Evolutionary conservation across 1,140 invertebrate genomes (phyloP).

Genomic region (Vollenhovia emeryi): DNA sequence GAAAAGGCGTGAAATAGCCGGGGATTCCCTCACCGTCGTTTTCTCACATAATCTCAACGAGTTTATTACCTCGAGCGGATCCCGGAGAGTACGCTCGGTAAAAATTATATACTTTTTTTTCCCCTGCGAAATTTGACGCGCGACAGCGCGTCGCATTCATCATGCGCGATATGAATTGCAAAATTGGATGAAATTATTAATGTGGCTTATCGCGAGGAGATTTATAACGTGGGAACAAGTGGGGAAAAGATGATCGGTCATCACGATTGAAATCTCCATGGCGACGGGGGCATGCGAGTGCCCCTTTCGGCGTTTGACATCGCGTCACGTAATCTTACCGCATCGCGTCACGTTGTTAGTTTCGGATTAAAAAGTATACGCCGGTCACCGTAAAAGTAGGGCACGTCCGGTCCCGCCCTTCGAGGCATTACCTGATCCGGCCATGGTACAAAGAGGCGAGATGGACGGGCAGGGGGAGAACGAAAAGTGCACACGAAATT

Average conservation of each 20-base stretch:
- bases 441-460: conserved; percentile 38
- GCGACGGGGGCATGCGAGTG: neutral
- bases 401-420: conserved; percentile 50
- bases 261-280: conserved; percentile 16
- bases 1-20: neutral
- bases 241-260: neutral
- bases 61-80: neutral
- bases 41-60: neutral
- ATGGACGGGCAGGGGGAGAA: neutral
- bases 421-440: conserved; percentile 40
- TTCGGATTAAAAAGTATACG: conserved; percentile 75
- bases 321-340: neutral
- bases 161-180: neutral
- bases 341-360: conserved; percentile 68
- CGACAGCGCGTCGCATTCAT: neutral
- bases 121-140: neutral
- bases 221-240: neutral
- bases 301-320: conserved; percentile 2
- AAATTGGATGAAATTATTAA: neutral
- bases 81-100: neutral
- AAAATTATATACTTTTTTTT: neutral
- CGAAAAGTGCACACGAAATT: conserved; percentile 23
- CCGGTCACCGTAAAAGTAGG: conserved; percentile 65
- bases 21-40: neutral
- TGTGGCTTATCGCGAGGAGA: neutral